Evolutionary conservation across 2,888 invertebrate genomes (phyloP).

Genomic region (Microctonus brassicae): DNA sequence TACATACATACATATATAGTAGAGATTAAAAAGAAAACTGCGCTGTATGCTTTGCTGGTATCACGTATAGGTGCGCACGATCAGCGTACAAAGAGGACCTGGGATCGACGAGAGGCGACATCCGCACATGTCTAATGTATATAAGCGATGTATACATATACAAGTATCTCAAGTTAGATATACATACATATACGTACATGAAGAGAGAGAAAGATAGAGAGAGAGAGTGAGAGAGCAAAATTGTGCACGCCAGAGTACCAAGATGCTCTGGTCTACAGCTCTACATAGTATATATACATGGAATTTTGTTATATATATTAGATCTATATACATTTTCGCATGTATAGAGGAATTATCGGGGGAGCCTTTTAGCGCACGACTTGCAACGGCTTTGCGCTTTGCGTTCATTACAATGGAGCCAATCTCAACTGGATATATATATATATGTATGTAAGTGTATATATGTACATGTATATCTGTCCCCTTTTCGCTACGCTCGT

Average conservation of each 20-base stretch:
- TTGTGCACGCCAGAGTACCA: neutral
- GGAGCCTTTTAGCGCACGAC: constrained; percentile 31
- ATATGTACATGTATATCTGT: constrained; percentile 23
- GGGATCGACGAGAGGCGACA: constrained; percentile 28
- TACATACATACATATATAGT: neutral
- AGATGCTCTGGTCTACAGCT: neutral
- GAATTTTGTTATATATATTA: neutral
- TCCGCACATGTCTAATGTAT: constrained; percentile 33
- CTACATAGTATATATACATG: neutral
- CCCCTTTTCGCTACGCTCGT: constrained; percentile 14
- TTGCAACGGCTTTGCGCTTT: constrained; percentile 30
- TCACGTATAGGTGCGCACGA: constrained; percentile 26
- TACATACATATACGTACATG: neutral
- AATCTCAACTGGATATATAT: constrained; percentile 21
- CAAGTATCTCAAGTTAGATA: constrained; percentile 13
- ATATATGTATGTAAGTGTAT: too few species aligned
- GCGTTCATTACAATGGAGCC: constrained; percentile 33
- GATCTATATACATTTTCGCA: constrained; percentile 8
- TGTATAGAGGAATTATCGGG: constrained; percentile 32
- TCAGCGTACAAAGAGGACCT: constrained; percentile 30
- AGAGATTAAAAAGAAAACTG: constrained; percentile 20
- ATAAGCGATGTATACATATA: neutral
- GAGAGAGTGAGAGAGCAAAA: neutral
- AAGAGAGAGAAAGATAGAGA: neutral
- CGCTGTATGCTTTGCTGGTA: constrained; percentile 16